Conservation (phyloP, 2,888 invertebrate species). For the Orthosia gothica region DNA sequence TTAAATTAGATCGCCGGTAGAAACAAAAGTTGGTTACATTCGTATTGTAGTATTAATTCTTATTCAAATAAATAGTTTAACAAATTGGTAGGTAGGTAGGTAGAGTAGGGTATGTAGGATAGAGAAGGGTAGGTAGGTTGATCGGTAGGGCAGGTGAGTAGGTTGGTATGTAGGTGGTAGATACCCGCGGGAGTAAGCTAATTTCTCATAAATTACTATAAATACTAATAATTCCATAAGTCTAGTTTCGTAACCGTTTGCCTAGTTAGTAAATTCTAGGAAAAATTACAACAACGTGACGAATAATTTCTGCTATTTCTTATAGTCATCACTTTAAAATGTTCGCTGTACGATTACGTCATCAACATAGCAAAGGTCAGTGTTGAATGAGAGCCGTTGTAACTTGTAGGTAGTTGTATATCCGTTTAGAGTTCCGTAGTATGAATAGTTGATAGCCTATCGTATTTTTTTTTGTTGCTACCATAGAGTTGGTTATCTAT, state of each 20-base stretch:
- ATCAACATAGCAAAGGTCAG: conserved; percentile 36
- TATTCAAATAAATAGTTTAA: too few species aligned
- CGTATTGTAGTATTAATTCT: too few species aligned
- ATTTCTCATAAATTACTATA: too few species aligned
- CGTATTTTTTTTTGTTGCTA: conserved; percentile 4
- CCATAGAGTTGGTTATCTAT: conserved; percentile 27
- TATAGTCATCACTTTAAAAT: conserved; percentile 47
- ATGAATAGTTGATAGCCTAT: conserved; percentile 19
- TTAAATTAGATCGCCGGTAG: too few species aligned
- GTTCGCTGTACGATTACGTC: conserved; percentile 39
- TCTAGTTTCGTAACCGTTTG: conserved; percentile 9
- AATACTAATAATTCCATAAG: neutral
- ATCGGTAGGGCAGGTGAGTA: too few species aligned
- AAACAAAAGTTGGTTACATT: too few species aligned
- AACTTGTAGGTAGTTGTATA: neutral
- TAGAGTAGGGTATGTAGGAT: too few species aligned
- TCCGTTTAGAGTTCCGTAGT: conserved; percentile 15
- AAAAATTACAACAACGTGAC: conserved; percentile 38
- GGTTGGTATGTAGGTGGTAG: too few species aligned
- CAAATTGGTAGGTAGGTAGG: too few species aligned
- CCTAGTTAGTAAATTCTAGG: conserved; percentile 29
- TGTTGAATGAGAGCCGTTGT: conserved; percentile 41
- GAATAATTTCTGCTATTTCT: conserved; percentile 42
- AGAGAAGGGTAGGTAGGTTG: too few species aligned
- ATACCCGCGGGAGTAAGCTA: too few species aligned